phyloP scores from a whole-genome alignment of 2,888 invertebrate genomes.

The Pseudolycoriella hygida region DNA sequence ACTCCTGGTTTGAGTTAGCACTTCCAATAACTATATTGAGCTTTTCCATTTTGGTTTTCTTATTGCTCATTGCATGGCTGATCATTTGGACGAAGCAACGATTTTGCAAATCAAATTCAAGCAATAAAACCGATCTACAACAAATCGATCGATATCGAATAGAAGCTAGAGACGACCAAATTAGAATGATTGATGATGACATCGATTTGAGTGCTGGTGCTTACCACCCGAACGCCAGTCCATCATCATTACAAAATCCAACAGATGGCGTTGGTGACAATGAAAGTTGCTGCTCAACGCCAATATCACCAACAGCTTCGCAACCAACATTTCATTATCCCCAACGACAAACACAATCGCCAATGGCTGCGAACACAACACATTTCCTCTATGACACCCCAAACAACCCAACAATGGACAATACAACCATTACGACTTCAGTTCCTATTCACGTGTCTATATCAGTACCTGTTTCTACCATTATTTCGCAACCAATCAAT shows the following conservation, averaged over 20 bases:
- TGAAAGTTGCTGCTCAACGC: not conserved
- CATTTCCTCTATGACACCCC: not conserved
- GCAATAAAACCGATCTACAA: not conserved
- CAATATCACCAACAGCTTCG: not conserved
- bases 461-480: not conserved
- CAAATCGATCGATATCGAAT: not conserved
- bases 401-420: not conserved
- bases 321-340: not conserved
- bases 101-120: not conserved
- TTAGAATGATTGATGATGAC: not conserved
- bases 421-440: not conserved
- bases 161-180: not conserved
- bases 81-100: conserved; percentile 12
- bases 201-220: not conserved
- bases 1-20: conserved; percentile 10
- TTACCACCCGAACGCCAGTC: not conserved
- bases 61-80: conserved; percentile 12
- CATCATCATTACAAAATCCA: not conserved
- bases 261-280: not conserved
- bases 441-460: not conserved
- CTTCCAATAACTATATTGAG: conserved; percentile 13
- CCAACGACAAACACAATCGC: not conserved
- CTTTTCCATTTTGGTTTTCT: conserved; percentile 11
- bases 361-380: not conserved
- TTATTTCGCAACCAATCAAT: not conserved